phyloP scores from a whole-genome alignment of 2,797 vertebrate species.

The Glossophaga mutica region DNA sequence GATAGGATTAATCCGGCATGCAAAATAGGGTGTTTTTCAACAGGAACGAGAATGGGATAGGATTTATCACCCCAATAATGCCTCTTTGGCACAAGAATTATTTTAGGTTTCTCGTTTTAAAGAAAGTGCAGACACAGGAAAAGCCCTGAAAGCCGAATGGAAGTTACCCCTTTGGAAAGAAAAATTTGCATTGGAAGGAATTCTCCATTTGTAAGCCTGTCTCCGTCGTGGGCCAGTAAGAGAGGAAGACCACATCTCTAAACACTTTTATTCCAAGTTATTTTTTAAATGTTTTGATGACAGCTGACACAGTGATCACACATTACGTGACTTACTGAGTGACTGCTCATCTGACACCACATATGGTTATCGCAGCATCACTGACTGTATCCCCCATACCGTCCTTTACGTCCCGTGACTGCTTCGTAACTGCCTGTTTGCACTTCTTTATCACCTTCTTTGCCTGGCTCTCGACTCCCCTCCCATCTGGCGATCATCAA shows the following conservation, averaged over 20 bases:
- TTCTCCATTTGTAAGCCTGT: background rate
- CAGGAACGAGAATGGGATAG: background rate
- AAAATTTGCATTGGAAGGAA: background rate
- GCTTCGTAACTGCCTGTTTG: background rate
- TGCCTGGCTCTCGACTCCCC: background rate
- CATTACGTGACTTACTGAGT: background rate
- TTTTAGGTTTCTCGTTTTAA: background rate
- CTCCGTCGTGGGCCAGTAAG: background rate
- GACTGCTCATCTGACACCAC: background rate
- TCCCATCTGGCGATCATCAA: background rate
- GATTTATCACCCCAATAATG: background rate
- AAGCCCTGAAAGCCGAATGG: background rate
- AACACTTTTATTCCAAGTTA: background rate
- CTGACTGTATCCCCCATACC: fast-evolving
- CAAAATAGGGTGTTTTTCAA: background rate
- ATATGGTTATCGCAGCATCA: background rate
- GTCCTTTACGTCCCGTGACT: background rate
- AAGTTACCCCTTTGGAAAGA: background rate
- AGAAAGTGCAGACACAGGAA: background rate
- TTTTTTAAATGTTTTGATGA: background rate
- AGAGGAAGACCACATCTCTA: background rate
- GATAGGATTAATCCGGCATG: background rate
- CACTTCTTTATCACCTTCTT: background rate
- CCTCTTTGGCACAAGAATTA: background rate
- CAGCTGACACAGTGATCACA: background rate